These are phyloP conservation scores for Pelagia noctiluca DNA, from an alignment of 30 jellyfish, hydroid and myxozoan species.

Conservation along the genomic window DNA sequence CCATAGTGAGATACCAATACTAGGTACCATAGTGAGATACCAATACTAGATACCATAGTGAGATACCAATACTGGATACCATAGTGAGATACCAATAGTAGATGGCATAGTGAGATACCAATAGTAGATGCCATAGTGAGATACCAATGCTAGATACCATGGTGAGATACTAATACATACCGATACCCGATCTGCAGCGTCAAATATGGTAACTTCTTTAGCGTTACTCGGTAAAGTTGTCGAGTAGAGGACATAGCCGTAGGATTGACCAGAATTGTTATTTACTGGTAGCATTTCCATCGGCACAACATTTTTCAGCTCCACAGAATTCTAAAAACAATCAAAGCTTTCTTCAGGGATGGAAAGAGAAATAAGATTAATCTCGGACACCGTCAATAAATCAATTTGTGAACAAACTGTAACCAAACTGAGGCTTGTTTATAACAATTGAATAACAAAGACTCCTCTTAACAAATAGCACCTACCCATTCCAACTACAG, in stretches of 20 bases:
- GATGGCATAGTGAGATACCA: no score
- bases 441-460: slow-evolving; percentile 58
- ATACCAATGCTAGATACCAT: no score
- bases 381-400: slow-evolving; percentile 33
- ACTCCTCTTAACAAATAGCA: slow-evolving; percentile 79
- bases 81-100: no score
- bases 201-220: slow-evolving; percentile 36
- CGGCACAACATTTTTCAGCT: slow-evolving; percentile 71
- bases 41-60: no score
- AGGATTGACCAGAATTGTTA: slow-evolving; percentile 85
- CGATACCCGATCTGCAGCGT: slow-evolving; percentile 10
- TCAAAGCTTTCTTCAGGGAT: slow-evolving; percentile 30
- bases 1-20: no score
- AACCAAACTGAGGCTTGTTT: slow-evolving; percentile 95
- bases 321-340: no score
- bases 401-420: slow-evolving; percentile 65
- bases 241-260: slow-evolving; percentile 87
- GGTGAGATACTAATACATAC: no score
- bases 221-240: slow-evolving; percentile 58
- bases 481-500: no score
- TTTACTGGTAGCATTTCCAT: slow-evolving; percentile 91
- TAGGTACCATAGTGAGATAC: no score
- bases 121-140: no score
- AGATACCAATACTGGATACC: no score
- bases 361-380: no score